phyloP scores from a whole-genome alignment of 1,140 invertebrate species.

The Pachyrhynchus sulphureomaculatus region DNA sequence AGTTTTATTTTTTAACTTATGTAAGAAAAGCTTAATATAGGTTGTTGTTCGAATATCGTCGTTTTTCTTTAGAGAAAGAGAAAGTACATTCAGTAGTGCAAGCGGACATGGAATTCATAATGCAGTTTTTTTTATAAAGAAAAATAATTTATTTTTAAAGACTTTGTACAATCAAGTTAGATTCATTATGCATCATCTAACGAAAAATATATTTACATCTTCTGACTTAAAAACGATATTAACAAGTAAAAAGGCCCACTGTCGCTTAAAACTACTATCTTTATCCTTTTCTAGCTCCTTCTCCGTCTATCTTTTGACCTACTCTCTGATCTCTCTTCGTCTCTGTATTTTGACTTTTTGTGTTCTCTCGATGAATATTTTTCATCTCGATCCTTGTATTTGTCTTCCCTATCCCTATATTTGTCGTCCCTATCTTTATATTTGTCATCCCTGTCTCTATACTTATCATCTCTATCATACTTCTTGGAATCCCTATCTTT shows the following conservation, averaged over 20 bases:
- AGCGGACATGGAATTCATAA: too few species aligned
- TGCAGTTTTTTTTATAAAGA: neutral
- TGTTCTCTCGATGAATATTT: constrained; percentile 26
- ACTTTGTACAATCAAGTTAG: neutral
- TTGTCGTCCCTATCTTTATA: constrained; percentile 38
- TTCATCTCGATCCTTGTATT: constrained; percentile 39
- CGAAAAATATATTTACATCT: neutral
- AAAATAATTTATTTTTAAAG: constrained; percentile 2
- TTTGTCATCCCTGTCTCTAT: constrained; percentile 32
- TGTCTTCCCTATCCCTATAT: constrained; percentile 38
- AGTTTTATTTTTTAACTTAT: constrained; percentile 22
- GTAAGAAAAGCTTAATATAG: constrained; percentile 8
- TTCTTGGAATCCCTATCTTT: constrained; percentile 38
- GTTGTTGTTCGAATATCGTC: constrained; percentile 1
- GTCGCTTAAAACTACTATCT: neutral
- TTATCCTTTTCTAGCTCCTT: constrained; percentile 37
- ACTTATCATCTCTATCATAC: constrained; percentile 42
- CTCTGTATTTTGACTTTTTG: constrained; percentile 46
- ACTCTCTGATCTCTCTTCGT: constrained; percentile 43
- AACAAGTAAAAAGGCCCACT: constrained; percentile 1
- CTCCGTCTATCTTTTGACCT: constrained; percentile 54
- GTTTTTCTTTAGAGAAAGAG: too few species aligned
- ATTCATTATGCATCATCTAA: neutral
- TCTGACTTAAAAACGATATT: neutral
- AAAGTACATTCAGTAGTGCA: too few species aligned